Percentiles rank a stretch among this genome's conserved stretches.
phyloP scores from a whole-genome alignment of 2,888 invertebrate species.

The Ctenicera cuprea region DNA sequence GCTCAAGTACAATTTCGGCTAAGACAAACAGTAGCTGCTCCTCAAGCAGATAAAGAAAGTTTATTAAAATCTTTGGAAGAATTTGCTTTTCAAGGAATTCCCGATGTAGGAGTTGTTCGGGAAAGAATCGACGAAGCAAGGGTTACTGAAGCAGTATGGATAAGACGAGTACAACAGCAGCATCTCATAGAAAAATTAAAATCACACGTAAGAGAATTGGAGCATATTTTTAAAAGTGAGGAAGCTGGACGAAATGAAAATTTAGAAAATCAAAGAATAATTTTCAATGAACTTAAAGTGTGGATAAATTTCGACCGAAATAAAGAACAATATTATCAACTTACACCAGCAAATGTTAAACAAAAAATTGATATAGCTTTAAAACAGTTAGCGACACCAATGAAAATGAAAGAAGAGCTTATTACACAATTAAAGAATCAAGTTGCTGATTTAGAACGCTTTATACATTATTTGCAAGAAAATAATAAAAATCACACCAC shows the following conservation, averaged over 20 bases:
- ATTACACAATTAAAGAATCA: conserved; percentile 97
- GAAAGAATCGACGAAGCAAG: conserved; percentile 74
- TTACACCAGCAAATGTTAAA: conserved; percentile 88
- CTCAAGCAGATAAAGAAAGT: conserved; percentile 89
- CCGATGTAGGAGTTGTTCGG: conserved; percentile 76
- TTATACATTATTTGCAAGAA: conserved; percentile 95
- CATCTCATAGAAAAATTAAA: conserved; percentile 94
- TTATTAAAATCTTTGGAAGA: conserved; percentile 96
- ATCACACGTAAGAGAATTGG: conserved; percentile 92
- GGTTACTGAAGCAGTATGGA: conserved; percentile 74
- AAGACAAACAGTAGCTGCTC: conserved; percentile 92
- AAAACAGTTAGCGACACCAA: conserved; percentile 92
- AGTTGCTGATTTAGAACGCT: conserved; percentile 97
- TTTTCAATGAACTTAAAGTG: conserved; percentile 90
- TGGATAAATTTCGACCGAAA: conserved; percentile 92
- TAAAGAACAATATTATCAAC: conserved; percentile 82
- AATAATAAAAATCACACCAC: conserved; percentile 75
- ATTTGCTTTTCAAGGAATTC: conserved; percentile 98
- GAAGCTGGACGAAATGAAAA: conserved; percentile 86
- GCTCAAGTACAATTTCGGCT: conserved; percentile 96
- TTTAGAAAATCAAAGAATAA: conserved; percentile 90
- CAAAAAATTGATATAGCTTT: conserved; percentile 94
- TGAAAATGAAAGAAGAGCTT: conserved; percentile 97
- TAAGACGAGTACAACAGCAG: conserved; percentile 75
- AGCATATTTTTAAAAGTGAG: conserved; percentile 93